These are phyloP conservation scores for Phalanger gymnotis DNA, from an alignment of 2,797 vertebrate genomes.

Conservation along the genomic window DNA sequence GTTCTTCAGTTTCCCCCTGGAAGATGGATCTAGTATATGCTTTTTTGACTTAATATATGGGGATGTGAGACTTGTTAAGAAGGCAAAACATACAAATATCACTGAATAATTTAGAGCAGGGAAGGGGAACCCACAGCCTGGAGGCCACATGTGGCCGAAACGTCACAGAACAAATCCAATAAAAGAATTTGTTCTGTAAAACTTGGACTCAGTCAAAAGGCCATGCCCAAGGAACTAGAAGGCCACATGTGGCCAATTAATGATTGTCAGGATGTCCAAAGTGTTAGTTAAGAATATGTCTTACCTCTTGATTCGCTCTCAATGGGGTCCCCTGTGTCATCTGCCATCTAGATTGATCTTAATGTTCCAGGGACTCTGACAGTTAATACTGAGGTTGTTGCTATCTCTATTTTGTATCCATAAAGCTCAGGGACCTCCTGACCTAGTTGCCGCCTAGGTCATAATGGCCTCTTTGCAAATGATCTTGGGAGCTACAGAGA, in stretches of 20 bases:
- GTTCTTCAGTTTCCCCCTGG: background rate
- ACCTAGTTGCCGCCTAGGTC: background rate
- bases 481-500: background rate
- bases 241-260: no score
- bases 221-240: no score
- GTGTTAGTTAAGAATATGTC: background rate
- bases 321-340: background rate
- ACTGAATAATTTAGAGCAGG: background rate
- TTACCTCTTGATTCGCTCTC: background rate
- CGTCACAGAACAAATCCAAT: no score
- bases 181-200: no score
- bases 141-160: no score
- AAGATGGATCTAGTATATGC: background rate
- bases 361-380: background rate
- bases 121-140: no score
- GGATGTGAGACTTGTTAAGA: background rate
- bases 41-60: background rate
- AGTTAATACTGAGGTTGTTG: background rate
- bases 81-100: background rate
- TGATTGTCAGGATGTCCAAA: background rate
- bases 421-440: background rate
- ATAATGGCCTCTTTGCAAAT: background rate
- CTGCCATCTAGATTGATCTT: background rate
- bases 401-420: background rate
- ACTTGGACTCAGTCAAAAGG: no score